phyloP scores from a whole-genome alignment of 92 coral and sea anemone species.

The Heliopora coerulea region DNA sequence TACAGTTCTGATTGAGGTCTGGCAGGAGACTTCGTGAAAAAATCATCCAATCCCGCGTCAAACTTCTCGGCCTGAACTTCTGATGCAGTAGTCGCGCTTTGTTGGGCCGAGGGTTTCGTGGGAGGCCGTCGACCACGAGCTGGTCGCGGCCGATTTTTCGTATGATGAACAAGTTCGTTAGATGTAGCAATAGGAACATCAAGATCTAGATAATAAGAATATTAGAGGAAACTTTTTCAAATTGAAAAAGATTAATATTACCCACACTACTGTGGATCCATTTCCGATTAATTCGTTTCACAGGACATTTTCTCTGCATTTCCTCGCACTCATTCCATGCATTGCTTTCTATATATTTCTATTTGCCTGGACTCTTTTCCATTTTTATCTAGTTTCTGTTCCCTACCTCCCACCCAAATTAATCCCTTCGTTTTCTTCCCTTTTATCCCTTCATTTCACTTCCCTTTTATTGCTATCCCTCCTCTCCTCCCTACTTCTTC shows the following conservation, averaged over 20 bases:
- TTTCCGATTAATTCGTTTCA: no score
- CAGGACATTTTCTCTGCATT: no score
- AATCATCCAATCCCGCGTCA: slow-evolving; percentile 58
- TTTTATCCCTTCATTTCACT: background rate
- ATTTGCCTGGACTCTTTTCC: no score
- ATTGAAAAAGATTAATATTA: no score
- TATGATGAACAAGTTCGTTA: slow-evolving; percentile 70
- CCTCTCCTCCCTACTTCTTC: no score
- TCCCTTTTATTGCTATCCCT: no score
- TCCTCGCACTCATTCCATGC: no score
- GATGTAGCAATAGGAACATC: slow-evolving; percentile 46
- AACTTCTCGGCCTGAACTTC: slow-evolving; percentile 49
- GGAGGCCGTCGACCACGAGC: slow-evolving; percentile 91
- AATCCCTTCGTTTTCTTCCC: background rate
- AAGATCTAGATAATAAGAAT: slow-evolving; percentile 71
- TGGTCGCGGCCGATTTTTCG: slow-evolving; percentile 82
- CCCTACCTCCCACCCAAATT: background rate
- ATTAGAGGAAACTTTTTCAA: background rate
- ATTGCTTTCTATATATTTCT: no score
- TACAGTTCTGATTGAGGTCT: slow-evolving; percentile 56
- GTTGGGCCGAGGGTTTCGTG: slow-evolving; percentile 88
- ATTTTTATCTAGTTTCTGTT: background rate
- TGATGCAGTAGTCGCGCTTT: slow-evolving; percentile 60
- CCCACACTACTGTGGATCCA: no score
- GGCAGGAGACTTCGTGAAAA: slow-evolving; percentile 63